These are phyloP conservation scores for Acromyrmex heyeri DNA, from an alignment of 1,140 invertebrate species.

Conservation along the genomic window DNA sequence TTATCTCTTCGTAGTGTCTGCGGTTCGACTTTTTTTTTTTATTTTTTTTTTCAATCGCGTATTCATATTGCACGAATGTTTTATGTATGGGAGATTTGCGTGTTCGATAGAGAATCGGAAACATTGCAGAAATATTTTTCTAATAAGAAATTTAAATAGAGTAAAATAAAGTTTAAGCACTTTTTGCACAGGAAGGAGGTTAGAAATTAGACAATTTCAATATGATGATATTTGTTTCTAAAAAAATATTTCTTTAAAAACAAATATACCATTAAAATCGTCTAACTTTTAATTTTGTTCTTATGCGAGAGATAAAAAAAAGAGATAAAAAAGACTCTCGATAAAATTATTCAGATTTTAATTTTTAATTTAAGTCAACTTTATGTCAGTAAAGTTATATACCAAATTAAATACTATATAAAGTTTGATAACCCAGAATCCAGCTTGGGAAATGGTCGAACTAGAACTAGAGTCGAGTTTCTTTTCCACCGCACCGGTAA, in stretches of 20 bases:
- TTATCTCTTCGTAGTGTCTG: not conserved
- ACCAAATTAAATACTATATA: slow-evolving; percentile 3
- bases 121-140: not conserved
- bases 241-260: no score
- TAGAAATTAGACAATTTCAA: no score
- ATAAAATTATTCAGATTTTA: not conserved
- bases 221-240: no score
- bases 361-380: not conserved
- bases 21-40: not conserved
- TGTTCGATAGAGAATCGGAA: not conserved
- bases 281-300: not conserved
- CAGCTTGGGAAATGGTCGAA: not conserved
- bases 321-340: not conserved
- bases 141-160: not conserved
- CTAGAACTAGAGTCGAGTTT: slow-evolving; percentile 4
- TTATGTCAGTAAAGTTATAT: not conserved
- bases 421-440: not conserved
- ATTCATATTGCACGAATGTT: not conserved
- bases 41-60: not conserved
- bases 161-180: not conserved
- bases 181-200: no score
- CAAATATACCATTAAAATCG: not conserved
- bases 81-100: not conserved
- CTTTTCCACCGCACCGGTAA: slow-evolving; percentile 10
- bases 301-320: not conserved